Percentiles rank a stretch among this genome's conserved stretches.
phyloP scores from a whole-genome alignment of 92 coral and sea anemone genomes.

The Scolanthus callimorphus region DNA sequence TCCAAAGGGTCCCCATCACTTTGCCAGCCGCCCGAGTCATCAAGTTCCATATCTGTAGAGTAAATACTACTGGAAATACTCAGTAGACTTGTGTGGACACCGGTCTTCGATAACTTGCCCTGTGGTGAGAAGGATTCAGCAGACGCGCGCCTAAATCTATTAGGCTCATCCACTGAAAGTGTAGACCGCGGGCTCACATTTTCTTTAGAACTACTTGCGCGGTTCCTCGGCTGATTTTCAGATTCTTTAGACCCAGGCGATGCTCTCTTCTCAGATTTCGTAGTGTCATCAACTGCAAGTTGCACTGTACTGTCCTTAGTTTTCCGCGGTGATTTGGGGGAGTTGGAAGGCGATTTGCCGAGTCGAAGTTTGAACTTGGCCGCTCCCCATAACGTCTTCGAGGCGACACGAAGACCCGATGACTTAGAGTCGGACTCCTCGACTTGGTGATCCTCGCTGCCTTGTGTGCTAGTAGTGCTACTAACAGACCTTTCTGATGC shows the following conservation, averaged over 20 bases:
- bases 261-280: not conserved
- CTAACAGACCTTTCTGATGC: not conserved
- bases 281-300: not conserved
- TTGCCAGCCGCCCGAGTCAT: slow-evolving; percentile 46
- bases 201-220: not conserved
- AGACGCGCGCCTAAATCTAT: slow-evolving; percentile 1
- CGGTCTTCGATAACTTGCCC: slow-evolving; percentile 25
- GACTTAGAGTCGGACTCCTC: slow-evolving; percentile 2
- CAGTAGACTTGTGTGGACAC: slow-evolving; percentile 72
- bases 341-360: slow-evolving; percentile 30
- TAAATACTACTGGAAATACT: slow-evolving; percentile 68
- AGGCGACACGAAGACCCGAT: slow-evolving; percentile 20
- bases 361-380: slow-evolving; percentile 37
- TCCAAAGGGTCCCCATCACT: slow-evolving; percentile 50
- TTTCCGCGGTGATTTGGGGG: slow-evolving; percentile 26
- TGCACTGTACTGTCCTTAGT: not conserved
- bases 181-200: not conserved
- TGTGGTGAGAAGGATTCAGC: slow-evolving; percentile 18
- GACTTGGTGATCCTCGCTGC: not conserved
- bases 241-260: not conserved
- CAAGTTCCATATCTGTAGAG: slow-evolving; percentile 62
- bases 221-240: not conserved
- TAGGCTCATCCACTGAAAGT: not conserved
- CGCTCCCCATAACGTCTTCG: slow-evolving; percentile 54
- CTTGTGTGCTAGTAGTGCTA: not conserved